Percentiles rank a stretch among this genome's conserved stretches.
Evolutionary conservation across 2,113 vertebrate genomes (phyloP).

Genomic region (Myotis brandtii): DNA sequence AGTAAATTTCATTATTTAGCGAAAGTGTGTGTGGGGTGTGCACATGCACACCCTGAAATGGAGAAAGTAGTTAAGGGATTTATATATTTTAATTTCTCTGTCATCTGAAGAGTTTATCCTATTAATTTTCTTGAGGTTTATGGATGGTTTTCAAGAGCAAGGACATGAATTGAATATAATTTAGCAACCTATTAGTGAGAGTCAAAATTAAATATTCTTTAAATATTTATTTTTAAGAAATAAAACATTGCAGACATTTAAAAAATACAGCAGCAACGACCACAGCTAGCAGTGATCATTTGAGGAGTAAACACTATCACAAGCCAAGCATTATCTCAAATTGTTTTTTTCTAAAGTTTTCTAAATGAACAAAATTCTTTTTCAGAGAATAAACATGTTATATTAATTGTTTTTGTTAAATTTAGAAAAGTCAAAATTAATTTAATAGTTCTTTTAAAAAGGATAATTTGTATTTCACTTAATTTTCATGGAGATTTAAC

Average conservation of each 20-base stretch:
- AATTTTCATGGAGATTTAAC: conserved; percentile 60
- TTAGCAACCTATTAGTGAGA: background rate
- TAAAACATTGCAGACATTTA: background rate
- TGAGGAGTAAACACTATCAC: background rate
- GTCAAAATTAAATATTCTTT: conserved; percentile 20
- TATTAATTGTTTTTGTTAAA: background rate
- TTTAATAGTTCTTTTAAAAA: background rate
- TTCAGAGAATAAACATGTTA: conserved; percentile 17
- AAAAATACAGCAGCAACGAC: background rate
- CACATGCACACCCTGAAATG: background rate
- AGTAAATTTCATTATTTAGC: conserved; percentile 37
- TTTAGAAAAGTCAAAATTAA: conserved; percentile 37
- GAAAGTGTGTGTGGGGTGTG: background rate
- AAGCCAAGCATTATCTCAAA: background rate
- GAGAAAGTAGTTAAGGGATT: conserved; percentile 12
- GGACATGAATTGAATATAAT: conserved; percentile 28
- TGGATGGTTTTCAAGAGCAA: conserved; percentile 26
- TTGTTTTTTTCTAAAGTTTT: background rate
- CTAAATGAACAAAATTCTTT: background rate
- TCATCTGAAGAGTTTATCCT: background rate
- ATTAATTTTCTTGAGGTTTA: conserved; percentile 39
- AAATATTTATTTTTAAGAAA: conserved; percentile 38
- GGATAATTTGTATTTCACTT: conserved; percentile 58
- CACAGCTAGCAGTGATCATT: background rate
- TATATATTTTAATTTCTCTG: conserved; percentile 20